Conservation (phyloP, 37 sponge, comb jelly and placozoan genomes). For the Mnemiopsis leidyi region DNA sequence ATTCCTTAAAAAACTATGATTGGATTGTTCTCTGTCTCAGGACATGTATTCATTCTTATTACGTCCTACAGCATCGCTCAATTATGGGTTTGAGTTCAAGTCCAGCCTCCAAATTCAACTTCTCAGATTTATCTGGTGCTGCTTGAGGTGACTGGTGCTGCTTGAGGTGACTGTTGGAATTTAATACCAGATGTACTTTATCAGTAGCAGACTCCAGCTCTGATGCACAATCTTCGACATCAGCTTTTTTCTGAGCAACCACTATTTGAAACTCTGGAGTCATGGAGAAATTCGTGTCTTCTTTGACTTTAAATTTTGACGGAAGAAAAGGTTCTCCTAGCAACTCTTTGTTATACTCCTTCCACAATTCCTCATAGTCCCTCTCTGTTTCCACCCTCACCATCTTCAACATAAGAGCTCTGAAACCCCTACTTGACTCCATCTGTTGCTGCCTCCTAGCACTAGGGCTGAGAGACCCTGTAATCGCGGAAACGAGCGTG, state of each 20-base stretch:
- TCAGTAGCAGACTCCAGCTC: no score
- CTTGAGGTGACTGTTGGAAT: no score
- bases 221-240: slow-evolving; percentile 14
- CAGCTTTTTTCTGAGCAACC: neutral
- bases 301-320: neutral
- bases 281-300: neutral
- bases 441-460: slow-evolving; percentile 2
- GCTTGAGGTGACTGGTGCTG: no score
- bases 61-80: no score
- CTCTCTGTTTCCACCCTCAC: slow-evolving; percentile 7
- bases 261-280: neutral
- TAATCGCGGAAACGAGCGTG: neutral
- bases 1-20: no score
- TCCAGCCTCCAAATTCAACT: no score
- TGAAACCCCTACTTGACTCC: slow-evolving; percentile 15
- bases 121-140: no score
- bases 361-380: neutral
- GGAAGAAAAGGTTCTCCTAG: neutral
- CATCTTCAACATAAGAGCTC: slow-evolving; percentile 44
- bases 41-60: no score
- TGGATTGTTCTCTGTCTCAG: no score
- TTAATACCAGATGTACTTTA: no score
- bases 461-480: neutral
- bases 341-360: slow-evolving; percentile 3
- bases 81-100: no score